A percentile compares a stretch with the other conserved stretches of the same genome.
Conservation (phyloP, 2,797 vertebrate genomes). For the Anguilla marmorata region DNA sequence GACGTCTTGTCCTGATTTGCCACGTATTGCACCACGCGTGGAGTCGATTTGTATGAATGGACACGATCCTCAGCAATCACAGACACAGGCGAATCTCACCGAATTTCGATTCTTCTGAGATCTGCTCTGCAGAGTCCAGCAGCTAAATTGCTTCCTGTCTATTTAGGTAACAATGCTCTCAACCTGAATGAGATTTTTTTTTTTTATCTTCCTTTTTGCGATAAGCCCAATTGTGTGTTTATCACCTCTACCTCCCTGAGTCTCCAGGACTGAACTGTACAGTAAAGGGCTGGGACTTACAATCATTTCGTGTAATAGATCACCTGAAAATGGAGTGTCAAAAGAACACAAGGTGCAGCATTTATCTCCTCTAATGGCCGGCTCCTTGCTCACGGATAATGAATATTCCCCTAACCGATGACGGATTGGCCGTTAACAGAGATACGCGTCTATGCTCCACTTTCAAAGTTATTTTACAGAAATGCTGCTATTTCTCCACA, state of each 20-base stretch:
- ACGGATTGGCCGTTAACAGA: constrained; percentile 4
- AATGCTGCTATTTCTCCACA: not conserved
- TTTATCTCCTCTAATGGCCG: not conserved
- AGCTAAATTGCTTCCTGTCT: not conserved
- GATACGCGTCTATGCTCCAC: not conserved
- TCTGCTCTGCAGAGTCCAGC: not conserved
- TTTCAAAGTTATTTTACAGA: constrained; percentile 2
- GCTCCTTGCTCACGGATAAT: not conserved
- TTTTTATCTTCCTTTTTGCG: not conserved
- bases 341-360: not conserved
- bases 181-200: not conserved
- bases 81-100: not conserved
- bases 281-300: not conserved
- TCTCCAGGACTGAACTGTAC: not conserved
- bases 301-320: not conserved
- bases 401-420: constrained; percentile 2
- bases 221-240: not conserved
- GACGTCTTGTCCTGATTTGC: not conserved
- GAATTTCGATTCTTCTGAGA: constrained; percentile 10
- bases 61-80: not conserved
- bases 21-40: not conserved
- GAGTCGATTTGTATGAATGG: not conserved
- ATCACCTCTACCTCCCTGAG: not conserved
- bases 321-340: constrained; percentile 9
- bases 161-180: not conserved